Evolutionary conservation across 2,888 invertebrate genomes (phyloP).

Genomic region (Agonopterix subpropinquella): DNA sequence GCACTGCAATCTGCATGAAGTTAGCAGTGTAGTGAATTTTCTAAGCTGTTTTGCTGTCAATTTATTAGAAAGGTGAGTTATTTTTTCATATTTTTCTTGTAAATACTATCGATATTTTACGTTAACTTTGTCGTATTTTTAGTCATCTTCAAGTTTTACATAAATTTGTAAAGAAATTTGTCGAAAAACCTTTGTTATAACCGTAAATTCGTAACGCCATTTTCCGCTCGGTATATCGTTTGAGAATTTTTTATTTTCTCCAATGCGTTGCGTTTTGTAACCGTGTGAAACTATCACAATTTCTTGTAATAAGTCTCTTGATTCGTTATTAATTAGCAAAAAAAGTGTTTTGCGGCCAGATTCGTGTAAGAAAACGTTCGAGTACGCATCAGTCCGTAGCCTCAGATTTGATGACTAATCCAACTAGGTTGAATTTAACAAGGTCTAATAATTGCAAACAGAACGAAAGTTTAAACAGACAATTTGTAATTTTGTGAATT

Average conservation of each 20-base stretch:
- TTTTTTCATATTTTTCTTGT: constrained; percentile 16
- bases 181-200: constrained; percentile 21
- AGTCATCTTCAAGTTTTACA: not conserved
- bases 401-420: constrained; percentile 24
- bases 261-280: constrained; percentile 22
- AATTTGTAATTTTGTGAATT: too few relatives aligned
- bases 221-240: constrained; percentile 57
- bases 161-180: not conserved
- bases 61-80: constrained; percentile 64
- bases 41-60: constrained; percentile 61
- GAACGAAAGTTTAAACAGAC: constrained; percentile 24
- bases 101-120: too few relatives aligned
- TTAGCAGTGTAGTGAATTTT: constrained; percentile 44
- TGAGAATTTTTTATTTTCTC: constrained; percentile 47
- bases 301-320: too few relatives aligned
- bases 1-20: not conserved
- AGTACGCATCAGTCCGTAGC: too few relatives aligned
- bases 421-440: constrained; percentile 9
- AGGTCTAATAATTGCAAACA: constrained; percentile 33
- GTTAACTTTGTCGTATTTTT: too few relatives aligned
- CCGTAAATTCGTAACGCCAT: constrained; percentile 62
- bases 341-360: too few relatives aligned
- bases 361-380: too few relatives aligned
- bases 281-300: constrained; percentile 9
- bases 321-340: too few relatives aligned